phyloP scores from a whole-genome alignment of 2,888 invertebrate species.

The Acronicta alni region DNA sequence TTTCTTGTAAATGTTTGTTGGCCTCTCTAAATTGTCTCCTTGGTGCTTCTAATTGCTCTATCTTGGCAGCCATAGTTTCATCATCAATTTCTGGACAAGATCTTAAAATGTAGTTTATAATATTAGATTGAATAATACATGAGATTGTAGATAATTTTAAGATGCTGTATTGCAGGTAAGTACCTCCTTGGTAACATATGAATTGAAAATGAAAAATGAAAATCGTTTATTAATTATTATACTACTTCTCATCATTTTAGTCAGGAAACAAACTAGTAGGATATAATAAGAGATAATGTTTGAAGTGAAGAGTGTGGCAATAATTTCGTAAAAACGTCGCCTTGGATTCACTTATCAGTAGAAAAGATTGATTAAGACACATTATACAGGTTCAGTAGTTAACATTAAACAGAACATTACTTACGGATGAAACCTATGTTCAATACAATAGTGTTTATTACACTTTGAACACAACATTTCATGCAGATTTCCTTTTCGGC shows the following conservation, averaged over 20 bases:
- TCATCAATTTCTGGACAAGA: slow-evolving; percentile 89
- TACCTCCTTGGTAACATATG: too few species aligned
- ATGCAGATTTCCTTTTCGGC: slow-evolving; percentile 90
- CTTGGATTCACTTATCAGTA: too few species aligned
- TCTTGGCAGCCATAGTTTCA: slow-evolving; percentile 86
- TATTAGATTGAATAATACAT: not conserved
- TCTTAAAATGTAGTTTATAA: slow-evolving; percentile 60
- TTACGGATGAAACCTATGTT: slow-evolving; percentile 90
- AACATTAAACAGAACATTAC: slow-evolving; percentile 53
- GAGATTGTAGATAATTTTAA: too few species aligned
- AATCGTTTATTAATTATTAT: too few species aligned
- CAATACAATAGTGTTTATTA: slow-evolving; percentile 91
- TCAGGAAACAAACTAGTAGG: too few species aligned
- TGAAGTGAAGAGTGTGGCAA: too few species aligned
- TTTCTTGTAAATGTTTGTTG: slow-evolving; percentile 90
- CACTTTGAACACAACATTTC: slow-evolving; percentile 92
- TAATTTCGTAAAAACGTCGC: too few species aligned
- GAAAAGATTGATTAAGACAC: too few species aligned
- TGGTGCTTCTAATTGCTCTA: slow-evolving; percentile 90
- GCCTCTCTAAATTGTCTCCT: slow-evolving; percentile 90
- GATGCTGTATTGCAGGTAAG: too few species aligned
- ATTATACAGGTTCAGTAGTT: not conserved
- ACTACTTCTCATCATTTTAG: too few species aligned
- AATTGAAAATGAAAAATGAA: too few species aligned
- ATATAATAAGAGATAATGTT: too few species aligned